Evolutionary conservation across 1,140 invertebrate species (phyloP), one percentile per base, ranked within the genome.

Genomic region (Sarcophaga peregrina): DNA sequence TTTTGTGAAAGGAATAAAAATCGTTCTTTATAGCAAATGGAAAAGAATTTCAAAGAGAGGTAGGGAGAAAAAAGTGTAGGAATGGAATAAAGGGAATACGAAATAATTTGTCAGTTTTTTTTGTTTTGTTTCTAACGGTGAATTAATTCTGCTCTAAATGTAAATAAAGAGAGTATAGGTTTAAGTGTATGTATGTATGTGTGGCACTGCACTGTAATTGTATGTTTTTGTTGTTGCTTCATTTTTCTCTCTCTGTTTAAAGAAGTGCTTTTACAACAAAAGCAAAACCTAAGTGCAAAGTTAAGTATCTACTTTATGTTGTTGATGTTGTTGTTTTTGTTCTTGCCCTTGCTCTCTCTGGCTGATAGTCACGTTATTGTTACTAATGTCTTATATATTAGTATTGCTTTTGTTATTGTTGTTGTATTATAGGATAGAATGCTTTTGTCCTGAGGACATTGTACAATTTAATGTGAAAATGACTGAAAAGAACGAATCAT

Each of bases 281-380:
- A n/a, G 13, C 15, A 58, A 54, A 58, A n/a, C 15, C 54, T 58
- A 58, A n/a, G n/a, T n/a, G n/a, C n/a, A n/a, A 58, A 58, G 54
- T 58, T 58, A 58, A 58, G 54, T 58, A 58, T 58, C 54, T 58
- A 58, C 54, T 58, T 58, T 58, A n/a, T n/a, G 54, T 13, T 58
- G 54, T 15, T 58, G 13, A 15, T 58, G 5, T 4, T 37, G n/a
- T n/a, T n/a, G n/a, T n/a, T n/a, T n/a, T n/a, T n/a, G n/a, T n/a
- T n/a, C n/a, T n/a, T n/a, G n/a, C 25, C 4, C 25, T 37, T 4
- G 1, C 25, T 37, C 25, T 37, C 25, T 37, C 25, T 37, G n/a
- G n/a, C n/a, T n/a, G n/a, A n/a, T n/a, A n/a, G n/a, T n/a, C n/a
- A n/a, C 25, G 25, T 37, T 37, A 37, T 37, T 37, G 25, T 37